phyloP scores from a whole-genome alignment of 1,140 invertebrate genomes.

The Halesus radiatus region DNA sequence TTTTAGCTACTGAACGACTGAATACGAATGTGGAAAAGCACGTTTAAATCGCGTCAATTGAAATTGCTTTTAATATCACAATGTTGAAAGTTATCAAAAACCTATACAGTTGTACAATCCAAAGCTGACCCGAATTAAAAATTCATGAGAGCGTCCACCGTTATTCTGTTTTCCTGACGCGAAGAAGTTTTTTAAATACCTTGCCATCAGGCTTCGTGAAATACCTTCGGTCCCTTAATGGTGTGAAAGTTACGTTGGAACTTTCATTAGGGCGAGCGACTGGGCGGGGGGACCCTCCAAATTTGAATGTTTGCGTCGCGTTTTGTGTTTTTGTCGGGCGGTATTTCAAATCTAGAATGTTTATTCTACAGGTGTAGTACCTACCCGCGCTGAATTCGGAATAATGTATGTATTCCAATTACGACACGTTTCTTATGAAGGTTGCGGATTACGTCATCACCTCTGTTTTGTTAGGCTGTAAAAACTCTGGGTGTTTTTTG shows the following conservation, averaged over 20 bases:
- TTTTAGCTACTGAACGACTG: too few species aligned
- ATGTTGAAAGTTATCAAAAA: too few species aligned
- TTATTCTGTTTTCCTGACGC: conserved; percentile 48
- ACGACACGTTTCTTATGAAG: too few species aligned
- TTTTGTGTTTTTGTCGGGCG: neutral
- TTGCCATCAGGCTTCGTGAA: conserved; percentile 27
- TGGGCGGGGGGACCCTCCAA: neutral
- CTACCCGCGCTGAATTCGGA: too few species aligned
- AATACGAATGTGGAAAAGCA: too few species aligned
- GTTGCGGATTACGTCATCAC: too few species aligned
- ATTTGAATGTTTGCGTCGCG: conserved; percentile 23
- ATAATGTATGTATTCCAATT: too few species aligned
- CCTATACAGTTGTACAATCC: too few species aligned
- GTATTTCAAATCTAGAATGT: conserved; percentile 8
- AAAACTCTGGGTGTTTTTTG: too few species aligned
- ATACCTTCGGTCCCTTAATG: conserved; percentile 46
- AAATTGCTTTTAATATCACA: too few species aligned
- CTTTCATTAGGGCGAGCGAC: conserved; percentile 28
- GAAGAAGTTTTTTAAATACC: conserved; percentile 22
- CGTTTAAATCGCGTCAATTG: too few species aligned
- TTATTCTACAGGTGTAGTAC: neutral
- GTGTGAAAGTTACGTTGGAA: conserved; percentile 43
- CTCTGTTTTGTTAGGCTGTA: too few species aligned
- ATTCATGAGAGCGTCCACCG: conserved; percentile 46
- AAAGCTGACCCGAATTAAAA: conserved; percentile 36